A percentile compares a stretch with the other conserved stretches of the same genome.
Evolutionary conservation across 2,888 invertebrate species (phyloP).

Genomic region (Liodrosophila aerea): DNA sequence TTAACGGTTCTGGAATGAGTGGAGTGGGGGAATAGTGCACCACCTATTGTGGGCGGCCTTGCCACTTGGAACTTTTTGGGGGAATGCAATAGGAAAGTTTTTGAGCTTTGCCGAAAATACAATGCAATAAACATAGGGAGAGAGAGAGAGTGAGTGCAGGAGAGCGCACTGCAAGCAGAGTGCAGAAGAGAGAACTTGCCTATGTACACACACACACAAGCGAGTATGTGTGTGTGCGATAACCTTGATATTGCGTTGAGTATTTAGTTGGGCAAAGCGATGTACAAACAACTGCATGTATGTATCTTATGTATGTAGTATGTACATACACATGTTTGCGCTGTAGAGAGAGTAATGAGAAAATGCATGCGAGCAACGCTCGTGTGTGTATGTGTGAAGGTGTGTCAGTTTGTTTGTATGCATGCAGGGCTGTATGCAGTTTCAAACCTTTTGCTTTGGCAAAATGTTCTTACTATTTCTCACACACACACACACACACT

Average conservation of each 20-base stretch:
- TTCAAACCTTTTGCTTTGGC: conserved; percentile 62
- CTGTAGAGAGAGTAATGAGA: conserved; percentile 20
- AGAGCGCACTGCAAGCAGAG: conserved; percentile 2
- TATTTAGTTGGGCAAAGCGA: conserved; percentile 52
- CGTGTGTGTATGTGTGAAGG: conserved; percentile 10
- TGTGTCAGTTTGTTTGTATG: conserved; percentile 21
- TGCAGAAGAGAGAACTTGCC: conserved; percentile 11
- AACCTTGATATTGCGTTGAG: conserved; percentile 65
- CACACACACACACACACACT: conserved; percentile 2
- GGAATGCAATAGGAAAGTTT: conserved; percentile 51
- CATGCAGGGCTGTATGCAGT: background rate
- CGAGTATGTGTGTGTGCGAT: conserved; percentile 42
- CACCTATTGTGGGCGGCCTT: too few relatives aligned
- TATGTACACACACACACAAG: conserved; percentile 4
- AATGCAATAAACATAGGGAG: conserved; percentile 13
- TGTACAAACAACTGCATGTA: conserved; percentile 21
- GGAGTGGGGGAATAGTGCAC: too few relatives aligned
- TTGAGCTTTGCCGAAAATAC: conserved; percentile 42
- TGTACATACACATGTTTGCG: conserved; percentile 24
- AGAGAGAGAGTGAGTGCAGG: conserved; percentile 17
- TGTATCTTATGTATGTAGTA: conserved; percentile 10
- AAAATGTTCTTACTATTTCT: conserved; percentile 25
- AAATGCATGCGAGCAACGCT: conserved; percentile 44
- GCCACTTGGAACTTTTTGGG: too few relatives aligned
- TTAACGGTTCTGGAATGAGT: background rate